Percentiles rank a stretch among this genome's conserved stretches.
Evolutionary conservation across 2,888 invertebrate species (phyloP).

Genomic region (Agrochola litura): DNA sequence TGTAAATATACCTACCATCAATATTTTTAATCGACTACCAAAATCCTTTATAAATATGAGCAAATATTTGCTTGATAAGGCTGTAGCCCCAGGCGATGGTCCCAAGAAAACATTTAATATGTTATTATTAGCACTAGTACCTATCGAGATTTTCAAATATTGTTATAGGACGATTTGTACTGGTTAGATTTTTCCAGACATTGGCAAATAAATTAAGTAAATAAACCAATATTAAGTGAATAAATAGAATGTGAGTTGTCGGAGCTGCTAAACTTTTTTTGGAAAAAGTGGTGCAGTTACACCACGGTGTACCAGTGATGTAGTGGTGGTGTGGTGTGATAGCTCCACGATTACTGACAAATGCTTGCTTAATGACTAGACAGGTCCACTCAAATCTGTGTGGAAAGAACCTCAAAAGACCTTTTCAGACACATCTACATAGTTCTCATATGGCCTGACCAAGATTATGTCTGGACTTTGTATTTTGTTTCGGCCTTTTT

Average conservation of each 20-base stretch:
- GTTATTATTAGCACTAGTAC: constrained; percentile 45
- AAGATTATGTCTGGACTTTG: no score
- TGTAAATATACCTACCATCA: constrained; percentile 2
- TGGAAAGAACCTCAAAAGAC: no score
- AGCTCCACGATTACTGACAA: no score
- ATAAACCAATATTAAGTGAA: neutral
- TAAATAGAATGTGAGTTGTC: neutral
- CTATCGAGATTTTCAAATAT: constrained; percentile 56
- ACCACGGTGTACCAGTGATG: no score
- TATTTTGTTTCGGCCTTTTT: no score
- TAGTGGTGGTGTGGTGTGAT: no score
- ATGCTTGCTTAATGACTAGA: no score
- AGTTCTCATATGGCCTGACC: no score
- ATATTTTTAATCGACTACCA: constrained; percentile 30
- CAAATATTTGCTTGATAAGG: constrained; percentile 27
- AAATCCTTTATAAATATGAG: constrained; percentile 45
- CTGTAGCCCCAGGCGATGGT: constrained; percentile 43
- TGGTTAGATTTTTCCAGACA: neutral
- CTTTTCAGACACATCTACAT: no score
- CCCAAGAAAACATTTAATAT: constrained; percentile 58
- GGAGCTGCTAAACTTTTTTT: neutral
- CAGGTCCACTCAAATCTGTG: no score
- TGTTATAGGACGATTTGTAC: constrained; percentile 43
- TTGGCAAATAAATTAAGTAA: constrained; percentile 5
- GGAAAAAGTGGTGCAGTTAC: neutral